Evolutionary conservation across 2,113 vertebrate species (phyloP).

Genomic region (Cyanocitta stelleri): DNA sequence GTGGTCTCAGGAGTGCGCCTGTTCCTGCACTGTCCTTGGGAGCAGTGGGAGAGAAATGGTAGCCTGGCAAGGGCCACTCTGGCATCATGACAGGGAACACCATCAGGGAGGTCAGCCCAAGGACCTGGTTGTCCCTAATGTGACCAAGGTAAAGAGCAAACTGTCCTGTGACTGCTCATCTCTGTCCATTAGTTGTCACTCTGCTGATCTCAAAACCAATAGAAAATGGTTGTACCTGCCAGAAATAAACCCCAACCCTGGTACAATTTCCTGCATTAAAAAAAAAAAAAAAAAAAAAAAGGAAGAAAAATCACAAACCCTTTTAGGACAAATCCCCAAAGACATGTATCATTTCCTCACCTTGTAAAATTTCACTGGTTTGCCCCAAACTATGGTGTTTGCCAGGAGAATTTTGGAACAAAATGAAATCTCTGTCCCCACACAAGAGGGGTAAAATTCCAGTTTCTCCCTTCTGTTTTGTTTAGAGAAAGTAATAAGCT

Average conservation of each 20-base stretch:
- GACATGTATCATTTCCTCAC: neutral
- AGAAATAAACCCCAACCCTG: neutral
- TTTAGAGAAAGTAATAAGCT: neutral
- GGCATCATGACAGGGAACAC: neutral
- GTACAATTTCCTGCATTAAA: neutral
- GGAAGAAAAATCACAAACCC: neutral
- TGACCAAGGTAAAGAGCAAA: neutral
- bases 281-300: neutral
- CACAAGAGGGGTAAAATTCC: neutral
- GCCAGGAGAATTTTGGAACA: neutral
- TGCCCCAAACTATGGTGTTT: neutral
- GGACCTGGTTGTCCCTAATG: neutral
- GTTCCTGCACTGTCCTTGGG: neutral
- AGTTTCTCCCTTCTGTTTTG: neutral
- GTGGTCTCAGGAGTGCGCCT: neutral
- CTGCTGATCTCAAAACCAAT: neutral
- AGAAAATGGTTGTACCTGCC: neutral
- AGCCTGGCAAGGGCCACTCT: neutral
- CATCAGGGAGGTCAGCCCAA: neutral
- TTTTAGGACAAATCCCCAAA: neutral
- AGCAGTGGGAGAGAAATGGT: neutral
- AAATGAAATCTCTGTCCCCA: neutral
- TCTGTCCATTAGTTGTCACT: neutral
- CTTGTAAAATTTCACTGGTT: constrained; percentile 16
- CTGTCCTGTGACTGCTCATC: neutral